Evolutionary conservation across 1,140 invertebrate genomes (phyloP), one percentile per base, ranked within the genome.

Genomic region (Drusus annulatus): DNA sequence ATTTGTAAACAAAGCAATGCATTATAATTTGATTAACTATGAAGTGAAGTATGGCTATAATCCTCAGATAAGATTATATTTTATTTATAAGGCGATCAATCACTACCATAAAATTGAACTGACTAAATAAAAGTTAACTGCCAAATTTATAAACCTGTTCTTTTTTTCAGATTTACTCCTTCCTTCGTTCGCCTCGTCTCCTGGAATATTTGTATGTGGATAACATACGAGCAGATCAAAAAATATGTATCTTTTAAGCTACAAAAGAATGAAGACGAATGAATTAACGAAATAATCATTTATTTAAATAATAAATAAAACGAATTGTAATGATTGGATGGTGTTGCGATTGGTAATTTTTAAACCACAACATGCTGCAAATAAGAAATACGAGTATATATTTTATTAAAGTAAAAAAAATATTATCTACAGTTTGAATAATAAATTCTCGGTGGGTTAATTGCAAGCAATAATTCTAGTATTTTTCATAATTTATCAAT

Each of bases 131-230:
- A 56, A 0, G 19, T 58, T 19, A 23, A 21, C 7, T 21, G 23
- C 6, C 10, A 17, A 3, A 7, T 19, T 17, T 0, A n/a, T 75
- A 54, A 28, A 45, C 15, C 63, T 51, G 82, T 19, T 73, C 13
- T 25, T 68, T 60, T 13, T 83, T 83, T 81, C 85, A 94, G 93
- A 74, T 94, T 94, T 84, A 88, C 91, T 23, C 93, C 94, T 2
- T 94, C 93, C 25, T 95, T 94, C 84, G 88, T 90, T 15, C 88
- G 94, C 15, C 87, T 95, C 3, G 93, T 93, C 0, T 91, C 91
- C 1, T 95, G 94, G 94, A 95, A 95, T 85, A 93, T 95, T 81
- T 90, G 92, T 21, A 91, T 94, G 85, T 95, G 94, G 91, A 87
- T 95, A 45, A 92, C 92, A 8, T 95, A 93, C 84, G 94, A 95